A percentile compares a stretch with the other conserved stretches of the same genome.
These are phyloP conservation scores for Crenichthys baileyi DNA, from an alignment of 2,797 vertebrate species.

Conservation along the genomic window DNA sequence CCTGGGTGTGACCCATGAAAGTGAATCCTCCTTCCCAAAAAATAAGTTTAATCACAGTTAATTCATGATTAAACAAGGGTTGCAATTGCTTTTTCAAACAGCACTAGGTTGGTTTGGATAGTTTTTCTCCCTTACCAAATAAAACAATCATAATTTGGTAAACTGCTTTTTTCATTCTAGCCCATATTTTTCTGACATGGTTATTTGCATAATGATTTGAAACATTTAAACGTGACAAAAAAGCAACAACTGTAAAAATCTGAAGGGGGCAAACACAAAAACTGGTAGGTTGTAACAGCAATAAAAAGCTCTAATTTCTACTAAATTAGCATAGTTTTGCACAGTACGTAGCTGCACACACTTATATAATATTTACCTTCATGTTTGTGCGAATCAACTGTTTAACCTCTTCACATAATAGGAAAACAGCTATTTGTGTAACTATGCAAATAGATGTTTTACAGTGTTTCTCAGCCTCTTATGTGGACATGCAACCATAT, in stretches of 20 bases:
- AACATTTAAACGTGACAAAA: not conserved
- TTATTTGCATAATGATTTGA: not conserved
- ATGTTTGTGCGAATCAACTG: conserved; percentile 11
- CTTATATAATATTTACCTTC: conserved; percentile 23
- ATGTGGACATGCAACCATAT: conserved; percentile 32
- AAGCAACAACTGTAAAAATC: not conserved
- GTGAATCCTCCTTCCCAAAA: not conserved
- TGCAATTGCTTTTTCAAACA: not conserved
- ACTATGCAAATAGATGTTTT: conserved; percentile 17
- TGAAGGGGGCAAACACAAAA: not conserved
- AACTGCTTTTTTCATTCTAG: not conserved
- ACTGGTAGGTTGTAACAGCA: not conserved
- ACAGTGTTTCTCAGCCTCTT: conserved; percentile 23
- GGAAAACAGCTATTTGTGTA: not conserved
- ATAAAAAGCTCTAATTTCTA: not conserved
- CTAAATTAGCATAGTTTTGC: conserved; percentile 2
- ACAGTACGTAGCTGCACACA: conserved; percentile 8
- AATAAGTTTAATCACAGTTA: not conserved
- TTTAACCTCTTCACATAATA: conserved; percentile 30
- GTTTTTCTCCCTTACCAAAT: not conserved
- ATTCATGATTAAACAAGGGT: not conserved
- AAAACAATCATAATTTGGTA: not conserved
- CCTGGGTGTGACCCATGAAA: not conserved
- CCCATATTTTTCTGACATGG: not conserved
- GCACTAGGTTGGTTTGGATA: not conserved